phyloP scores from a whole-genome alignment of 2,113 vertebrate species.

The Catharus minimus region DNA sequence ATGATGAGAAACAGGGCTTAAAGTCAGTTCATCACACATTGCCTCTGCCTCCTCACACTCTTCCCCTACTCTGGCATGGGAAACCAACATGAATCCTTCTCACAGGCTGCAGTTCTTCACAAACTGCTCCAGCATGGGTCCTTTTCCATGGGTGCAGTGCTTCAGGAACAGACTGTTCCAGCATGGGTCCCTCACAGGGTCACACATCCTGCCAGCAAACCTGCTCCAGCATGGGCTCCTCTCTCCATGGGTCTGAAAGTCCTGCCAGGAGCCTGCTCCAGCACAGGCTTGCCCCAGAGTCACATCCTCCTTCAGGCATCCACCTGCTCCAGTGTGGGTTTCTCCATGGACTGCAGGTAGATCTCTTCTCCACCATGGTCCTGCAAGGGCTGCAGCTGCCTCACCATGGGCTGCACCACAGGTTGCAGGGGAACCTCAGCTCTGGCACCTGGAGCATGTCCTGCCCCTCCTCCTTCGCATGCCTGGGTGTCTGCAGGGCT shows the following conservation, averaged over 20 bases:
- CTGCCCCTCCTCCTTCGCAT: not conserved
- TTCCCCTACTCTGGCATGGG: not conserved
- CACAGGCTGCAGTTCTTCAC: not conserved
- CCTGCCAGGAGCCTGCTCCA: not conserved
- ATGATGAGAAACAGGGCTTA: not conserved
- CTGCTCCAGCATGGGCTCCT: not conserved
- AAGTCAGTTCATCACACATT: not conserved
- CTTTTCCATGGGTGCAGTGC: too few species aligned
- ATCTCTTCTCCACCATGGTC: not conserved
- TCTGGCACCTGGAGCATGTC: not conserved
- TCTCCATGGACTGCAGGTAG: not conserved
- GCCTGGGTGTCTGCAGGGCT: not conserved
- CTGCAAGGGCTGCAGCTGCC: not conserved
- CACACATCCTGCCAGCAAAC: not conserved
- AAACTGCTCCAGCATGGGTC: not conserved
- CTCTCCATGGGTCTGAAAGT: not conserved
- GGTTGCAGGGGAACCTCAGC: not conserved
- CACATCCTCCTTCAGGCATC: not conserved
- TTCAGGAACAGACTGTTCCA: not conserved
- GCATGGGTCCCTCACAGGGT: rapidly evolving
- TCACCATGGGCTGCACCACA: rapidly evolving
- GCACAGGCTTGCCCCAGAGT: rapidly evolving
- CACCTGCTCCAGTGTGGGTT: rapidly evolving
- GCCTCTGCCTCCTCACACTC: not conserved
- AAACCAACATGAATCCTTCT: not conserved